Conservation (phyloP, 92 coral and sea anemone genomes). For the Muricea muricata region DNA sequence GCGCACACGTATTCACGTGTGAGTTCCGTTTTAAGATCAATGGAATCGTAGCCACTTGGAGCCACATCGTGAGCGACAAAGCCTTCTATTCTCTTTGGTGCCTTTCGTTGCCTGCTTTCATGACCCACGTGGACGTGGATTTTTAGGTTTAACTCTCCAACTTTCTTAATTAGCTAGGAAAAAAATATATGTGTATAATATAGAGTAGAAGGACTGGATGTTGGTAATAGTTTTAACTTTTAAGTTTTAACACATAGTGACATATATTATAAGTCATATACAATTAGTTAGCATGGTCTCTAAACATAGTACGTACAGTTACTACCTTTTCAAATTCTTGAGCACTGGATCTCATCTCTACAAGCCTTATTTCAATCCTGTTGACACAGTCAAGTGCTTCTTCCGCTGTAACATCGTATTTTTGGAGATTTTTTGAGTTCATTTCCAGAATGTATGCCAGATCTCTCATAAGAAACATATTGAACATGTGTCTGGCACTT, state of each 20-base stretch:
- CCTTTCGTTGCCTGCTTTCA: constrained; percentile 14
- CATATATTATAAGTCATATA: neutral
- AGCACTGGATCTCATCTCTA: no score
- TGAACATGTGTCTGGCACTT: constrained; percentile 22
- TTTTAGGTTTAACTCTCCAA: constrained; percentile 17
- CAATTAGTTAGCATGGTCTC: neutral
- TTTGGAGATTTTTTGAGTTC: constrained; percentile 33
- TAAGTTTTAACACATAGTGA: no score
- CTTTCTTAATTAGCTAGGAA: constrained; percentile 33
- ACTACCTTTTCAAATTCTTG: constrained; percentile 40
- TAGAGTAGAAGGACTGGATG: neutral
- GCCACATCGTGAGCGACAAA: constrained; percentile 17
- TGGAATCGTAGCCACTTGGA: constrained; percentile 11
- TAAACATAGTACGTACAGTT: no score
- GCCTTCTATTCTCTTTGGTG: neutral
- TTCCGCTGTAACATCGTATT: constrained; percentile 26
- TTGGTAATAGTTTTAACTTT: neutral
- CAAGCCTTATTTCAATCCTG: constrained; percentile 26
- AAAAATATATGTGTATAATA: neutral
- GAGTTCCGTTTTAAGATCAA: neutral
- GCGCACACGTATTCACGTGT: neutral
- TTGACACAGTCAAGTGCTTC: constrained; percentile 31
- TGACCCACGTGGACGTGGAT: neutral
- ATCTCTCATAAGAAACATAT: constrained; percentile 6
- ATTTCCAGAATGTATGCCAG: constrained; percentile 27